Percentiles rank a stretch among this genome's conserved stretches.
phyloP scores from a whole-genome alignment of 2,797 vertebrate species.

The Lacerta agilis region DNA sequence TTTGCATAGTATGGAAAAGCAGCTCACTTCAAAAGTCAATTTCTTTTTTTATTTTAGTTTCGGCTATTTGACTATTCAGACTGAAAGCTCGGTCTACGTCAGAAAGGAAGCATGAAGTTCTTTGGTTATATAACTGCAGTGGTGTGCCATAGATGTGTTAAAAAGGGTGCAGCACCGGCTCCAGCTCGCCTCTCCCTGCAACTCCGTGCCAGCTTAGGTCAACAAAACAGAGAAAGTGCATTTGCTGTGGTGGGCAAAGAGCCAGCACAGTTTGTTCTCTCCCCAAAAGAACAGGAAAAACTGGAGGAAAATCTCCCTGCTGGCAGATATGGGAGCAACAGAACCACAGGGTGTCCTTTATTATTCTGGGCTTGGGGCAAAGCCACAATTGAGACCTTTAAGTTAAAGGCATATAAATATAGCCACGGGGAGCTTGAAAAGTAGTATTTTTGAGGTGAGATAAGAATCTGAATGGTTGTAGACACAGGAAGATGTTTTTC shows the following conservation, averaged over 20 bases:
- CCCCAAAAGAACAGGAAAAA: conserved; percentile 27
- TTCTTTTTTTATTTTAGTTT: background rate
- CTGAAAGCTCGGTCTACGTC: background rate
- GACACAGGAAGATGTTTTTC: conserved; percentile 56
- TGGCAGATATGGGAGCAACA: background rate
- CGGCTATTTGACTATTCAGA: background rate
- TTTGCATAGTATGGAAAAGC: background rate
- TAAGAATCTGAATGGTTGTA: conserved; percentile 43
- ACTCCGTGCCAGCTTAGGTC: background rate
- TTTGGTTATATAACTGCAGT: conserved; percentile 13
- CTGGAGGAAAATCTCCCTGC: conserved; percentile 18
- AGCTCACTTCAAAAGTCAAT: background rate
- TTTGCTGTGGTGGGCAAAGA: conserved; percentile 27
- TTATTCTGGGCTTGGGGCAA: background rate
- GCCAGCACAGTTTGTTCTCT: conserved; percentile 41
- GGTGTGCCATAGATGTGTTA: conserved; percentile 4
- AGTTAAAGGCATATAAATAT: conserved; percentile 32
- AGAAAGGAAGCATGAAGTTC: background rate
- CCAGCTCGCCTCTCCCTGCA: background rate
- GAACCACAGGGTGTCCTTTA: background rate
- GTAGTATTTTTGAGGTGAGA: conserved; percentile 33
- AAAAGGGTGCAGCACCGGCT: background rate
- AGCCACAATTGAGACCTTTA: conserved; percentile 35
- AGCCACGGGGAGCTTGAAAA: conserved; percentile 32
- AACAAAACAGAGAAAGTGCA: conserved; percentile 7